A percentile compares a stretch with the other conserved stretches of the same genome.
phyloP scores from a whole-genome alignment of 2,797 vertebrate genomes.

The Phrynocephalus guinanensis region DNA sequence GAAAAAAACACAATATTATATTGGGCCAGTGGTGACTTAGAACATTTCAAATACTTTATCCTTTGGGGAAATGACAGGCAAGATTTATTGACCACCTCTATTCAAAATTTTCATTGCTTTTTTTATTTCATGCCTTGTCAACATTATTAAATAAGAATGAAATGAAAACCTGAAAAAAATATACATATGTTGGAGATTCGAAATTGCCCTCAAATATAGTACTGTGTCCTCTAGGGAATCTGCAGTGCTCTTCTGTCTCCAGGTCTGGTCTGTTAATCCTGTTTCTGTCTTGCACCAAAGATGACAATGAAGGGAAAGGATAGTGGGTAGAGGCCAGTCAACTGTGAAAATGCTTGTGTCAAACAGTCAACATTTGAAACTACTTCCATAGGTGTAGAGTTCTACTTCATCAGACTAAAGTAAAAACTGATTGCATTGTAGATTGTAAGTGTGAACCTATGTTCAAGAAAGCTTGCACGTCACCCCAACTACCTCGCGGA shows the following conservation, averaged over 20 bases:
- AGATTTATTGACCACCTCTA: slow-evolving; percentile 23
- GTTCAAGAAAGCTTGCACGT: too few species aligned
- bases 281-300: not conserved
- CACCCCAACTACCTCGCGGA: too few species aligned
- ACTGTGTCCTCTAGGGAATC: slow-evolving; percentile 43
- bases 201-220: slow-evolving; percentile 46
- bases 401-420: too few species aligned
- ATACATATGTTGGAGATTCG: slow-evolving; percentile 42
- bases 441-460: too few species aligned
- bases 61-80: slow-evolving; percentile 46
- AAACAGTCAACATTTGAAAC: too few species aligned
- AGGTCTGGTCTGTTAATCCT: slow-evolving; percentile 29
- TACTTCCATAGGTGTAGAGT: too few species aligned
- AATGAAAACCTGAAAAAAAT: slow-evolving; percentile 43
- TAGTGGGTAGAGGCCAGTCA: not conserved
- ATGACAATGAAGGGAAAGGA: not conserved
- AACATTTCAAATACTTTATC: slow-evolving; percentile 39
- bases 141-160: too few species aligned
- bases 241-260: slow-evolving; percentile 10
- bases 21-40: slow-evolving; percentile 19
- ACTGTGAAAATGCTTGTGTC: too few species aligned
- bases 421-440: too few species aligned
- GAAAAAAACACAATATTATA: slow-evolving; percentile 36
- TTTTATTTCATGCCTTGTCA: too few species aligned
- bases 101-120: too few species aligned